A percentile compares a stretch with the other conserved stretches of the same genome.
Evolutionary conservation across 1,140 invertebrate genomes (phyloP).

Genomic region (Colletes latitarsis): DNA sequence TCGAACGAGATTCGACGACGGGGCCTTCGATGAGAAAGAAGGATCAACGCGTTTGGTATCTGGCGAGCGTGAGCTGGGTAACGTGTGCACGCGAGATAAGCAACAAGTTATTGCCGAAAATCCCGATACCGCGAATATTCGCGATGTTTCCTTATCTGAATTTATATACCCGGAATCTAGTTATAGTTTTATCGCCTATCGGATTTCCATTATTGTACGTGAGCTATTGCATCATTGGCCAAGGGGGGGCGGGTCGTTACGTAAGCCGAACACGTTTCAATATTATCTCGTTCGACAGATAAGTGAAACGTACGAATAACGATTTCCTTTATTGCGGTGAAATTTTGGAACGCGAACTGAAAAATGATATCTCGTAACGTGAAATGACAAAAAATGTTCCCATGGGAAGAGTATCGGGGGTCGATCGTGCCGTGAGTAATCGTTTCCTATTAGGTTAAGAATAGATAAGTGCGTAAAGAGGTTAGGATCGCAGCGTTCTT

Average conservation of each 20-base stretch:
- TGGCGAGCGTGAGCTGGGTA: background rate
- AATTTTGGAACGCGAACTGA: background rate
- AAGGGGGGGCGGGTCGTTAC: background rate
- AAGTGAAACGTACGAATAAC: background rate
- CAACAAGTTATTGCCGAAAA: constrained; percentile 1
- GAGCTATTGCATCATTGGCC: background rate
- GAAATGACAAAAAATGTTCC: too few relatives aligned
- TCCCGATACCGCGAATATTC: background rate
- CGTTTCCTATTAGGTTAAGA: too few relatives aligned
- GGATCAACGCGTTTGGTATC: constrained; percentile 36
- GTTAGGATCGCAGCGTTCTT: too few relatives aligned
- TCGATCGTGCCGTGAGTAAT: too few relatives aligned
- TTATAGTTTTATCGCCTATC: background rate
- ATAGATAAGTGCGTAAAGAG: too few relatives aligned
- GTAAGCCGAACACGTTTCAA: background rate
- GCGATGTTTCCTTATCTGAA: background rate
- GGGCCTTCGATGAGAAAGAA: constrained; percentile 27
- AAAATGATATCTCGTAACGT: too few relatives aligned
- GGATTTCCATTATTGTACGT: background rate
- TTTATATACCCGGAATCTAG: background rate
- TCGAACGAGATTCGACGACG: constrained; percentile 14
- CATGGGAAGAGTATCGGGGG: too few relatives aligned
- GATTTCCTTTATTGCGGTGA: background rate
- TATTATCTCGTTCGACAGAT: background rate
- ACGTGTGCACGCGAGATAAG: background rate